Evolutionary conservation across 2,797 vertebrate genomes (phyloP).

Genomic region (Phaenicophaeus curvirostris): DNA sequence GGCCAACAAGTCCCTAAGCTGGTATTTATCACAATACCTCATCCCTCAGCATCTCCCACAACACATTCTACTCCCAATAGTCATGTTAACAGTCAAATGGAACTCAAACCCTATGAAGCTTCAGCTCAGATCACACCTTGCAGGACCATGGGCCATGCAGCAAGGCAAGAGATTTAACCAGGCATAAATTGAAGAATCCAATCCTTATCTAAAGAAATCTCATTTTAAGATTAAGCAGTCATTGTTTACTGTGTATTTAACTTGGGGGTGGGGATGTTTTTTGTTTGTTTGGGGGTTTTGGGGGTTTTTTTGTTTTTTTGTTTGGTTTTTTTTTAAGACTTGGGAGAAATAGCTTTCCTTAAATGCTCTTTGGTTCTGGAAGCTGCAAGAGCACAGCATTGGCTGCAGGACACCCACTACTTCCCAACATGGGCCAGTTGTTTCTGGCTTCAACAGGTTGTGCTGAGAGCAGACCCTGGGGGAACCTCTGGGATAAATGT

Average conservation of each 20-base stretch:
- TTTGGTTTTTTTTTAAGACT: neutral
- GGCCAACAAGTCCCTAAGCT: neutral
- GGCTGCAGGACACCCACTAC: neutral
- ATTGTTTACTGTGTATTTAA: neutral
- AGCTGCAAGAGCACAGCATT: neutral
- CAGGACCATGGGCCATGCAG: neutral
- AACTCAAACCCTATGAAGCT: neutral
- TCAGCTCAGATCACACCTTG: neutral
- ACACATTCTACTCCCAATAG: no score
- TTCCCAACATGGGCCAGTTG: neutral
- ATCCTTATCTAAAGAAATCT: neutral
- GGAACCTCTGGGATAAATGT: neutral
- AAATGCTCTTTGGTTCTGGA: neutral
- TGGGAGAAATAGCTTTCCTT: neutral
- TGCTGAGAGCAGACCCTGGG: neutral
- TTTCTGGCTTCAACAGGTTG: neutral
- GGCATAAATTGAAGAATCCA: neutral
- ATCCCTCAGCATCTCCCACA: neutral
- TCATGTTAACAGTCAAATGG: no score
- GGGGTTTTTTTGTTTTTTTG: no score
- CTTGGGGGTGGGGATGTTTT: no score
- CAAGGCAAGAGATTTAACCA: neutral
- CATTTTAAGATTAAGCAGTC: neutral
- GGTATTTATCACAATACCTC: neutral
- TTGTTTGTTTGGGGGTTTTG: no score